phyloP scores from a whole-genome alignment of 2,113 vertebrate genomes.

The Vidua chalybeata region DNA sequence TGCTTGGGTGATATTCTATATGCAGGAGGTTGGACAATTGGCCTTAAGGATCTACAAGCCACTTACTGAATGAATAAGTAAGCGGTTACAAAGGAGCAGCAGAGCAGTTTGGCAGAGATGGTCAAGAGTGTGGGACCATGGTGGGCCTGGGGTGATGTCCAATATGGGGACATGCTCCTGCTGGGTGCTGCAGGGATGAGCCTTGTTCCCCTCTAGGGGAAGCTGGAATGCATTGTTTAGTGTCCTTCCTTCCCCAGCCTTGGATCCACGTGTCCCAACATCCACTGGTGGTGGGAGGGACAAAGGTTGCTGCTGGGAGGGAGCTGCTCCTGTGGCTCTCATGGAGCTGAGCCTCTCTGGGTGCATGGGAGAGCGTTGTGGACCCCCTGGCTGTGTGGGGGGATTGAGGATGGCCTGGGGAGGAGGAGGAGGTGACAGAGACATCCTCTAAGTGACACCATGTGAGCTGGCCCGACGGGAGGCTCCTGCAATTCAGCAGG shows the following conservation, averaged over 20 bases:
- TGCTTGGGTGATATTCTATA: background rate
- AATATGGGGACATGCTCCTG: background rate
- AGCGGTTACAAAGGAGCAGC: background rate
- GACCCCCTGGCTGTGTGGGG: no score
- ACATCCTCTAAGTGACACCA: background rate
- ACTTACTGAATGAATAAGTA: background rate
- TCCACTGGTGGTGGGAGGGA: background rate
- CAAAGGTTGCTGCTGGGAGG: background rate
- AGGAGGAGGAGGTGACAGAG: background rate
- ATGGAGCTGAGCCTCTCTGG: background rate
- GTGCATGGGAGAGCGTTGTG: rapidly evolving
- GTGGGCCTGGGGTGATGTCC: background rate
- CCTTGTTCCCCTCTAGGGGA: background rate
- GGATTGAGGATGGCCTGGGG: background rate
- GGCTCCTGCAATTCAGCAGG: background rate
- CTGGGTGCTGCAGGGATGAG: background rate
- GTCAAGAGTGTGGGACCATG: background rate
- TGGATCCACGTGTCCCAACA: rapidly evolving
- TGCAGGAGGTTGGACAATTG: background rate
- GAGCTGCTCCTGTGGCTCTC: background rate
- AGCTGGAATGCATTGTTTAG: background rate
- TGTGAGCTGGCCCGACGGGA: background rate
- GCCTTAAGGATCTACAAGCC: background rate
- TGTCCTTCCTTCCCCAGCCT: background rate
- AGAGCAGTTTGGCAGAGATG: background rate